These are phyloP conservation scores for Saguinus oedipus DNA, from an alignment of 2,797 vertebrate genomes.

Conservation along the genomic window DNA sequence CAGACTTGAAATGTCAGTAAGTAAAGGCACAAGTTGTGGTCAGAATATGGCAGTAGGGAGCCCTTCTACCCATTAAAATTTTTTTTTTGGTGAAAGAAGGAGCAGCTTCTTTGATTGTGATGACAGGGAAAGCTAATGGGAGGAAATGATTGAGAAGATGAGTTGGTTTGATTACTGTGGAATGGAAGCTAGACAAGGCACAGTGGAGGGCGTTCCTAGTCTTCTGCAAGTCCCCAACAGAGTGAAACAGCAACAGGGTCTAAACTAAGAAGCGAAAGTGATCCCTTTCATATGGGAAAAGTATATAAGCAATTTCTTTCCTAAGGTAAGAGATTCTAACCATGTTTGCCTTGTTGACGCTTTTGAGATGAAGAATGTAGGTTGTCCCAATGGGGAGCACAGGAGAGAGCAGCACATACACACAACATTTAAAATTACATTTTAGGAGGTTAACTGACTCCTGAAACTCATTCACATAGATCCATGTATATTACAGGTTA, in stretches of 20 bases:
- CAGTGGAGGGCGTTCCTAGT: no score
- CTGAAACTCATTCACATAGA: not conserved
- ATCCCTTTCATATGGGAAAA: not conserved
- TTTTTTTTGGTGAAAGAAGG: not conserved
- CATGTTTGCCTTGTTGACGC: not conserved
- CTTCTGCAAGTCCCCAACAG: not conserved
- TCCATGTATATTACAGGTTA: not conserved
- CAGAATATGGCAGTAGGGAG: not conserved
- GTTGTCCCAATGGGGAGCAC: not conserved
- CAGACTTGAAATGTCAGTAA: not conserved
- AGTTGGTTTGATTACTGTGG: not conserved
- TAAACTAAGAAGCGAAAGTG: not conserved
- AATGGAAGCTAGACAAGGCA: not conserved
- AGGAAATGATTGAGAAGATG: not conserved
- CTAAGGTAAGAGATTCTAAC: not conserved
- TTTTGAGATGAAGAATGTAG: not conserved
- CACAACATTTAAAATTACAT: not conserved
- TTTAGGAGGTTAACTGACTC: not conserved
- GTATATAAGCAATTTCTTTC: not conserved
- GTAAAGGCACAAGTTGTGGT: not conserved
- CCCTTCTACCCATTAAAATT: not conserved
- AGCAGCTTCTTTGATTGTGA: not conserved
- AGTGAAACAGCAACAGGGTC: not conserved
- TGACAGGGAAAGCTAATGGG: not conserved
- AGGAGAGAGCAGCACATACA: not conserved